Conservation (phyloP, 1,140 invertebrate genomes). For the Bathynomus jamesi region DNA sequence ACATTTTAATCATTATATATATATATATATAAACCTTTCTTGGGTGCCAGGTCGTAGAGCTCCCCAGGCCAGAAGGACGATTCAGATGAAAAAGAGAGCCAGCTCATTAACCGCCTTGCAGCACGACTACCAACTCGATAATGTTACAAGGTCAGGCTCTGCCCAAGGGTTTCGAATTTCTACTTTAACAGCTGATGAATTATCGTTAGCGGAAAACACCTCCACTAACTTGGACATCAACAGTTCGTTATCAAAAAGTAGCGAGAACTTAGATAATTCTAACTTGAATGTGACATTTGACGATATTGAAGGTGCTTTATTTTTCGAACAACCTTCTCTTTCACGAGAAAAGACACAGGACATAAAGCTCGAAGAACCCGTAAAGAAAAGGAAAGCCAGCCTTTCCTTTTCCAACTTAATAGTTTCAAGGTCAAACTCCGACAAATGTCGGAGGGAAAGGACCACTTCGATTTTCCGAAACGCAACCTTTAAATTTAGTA, state of each 20-base stretch:
- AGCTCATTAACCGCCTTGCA: background rate
- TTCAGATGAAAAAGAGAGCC: background rate
- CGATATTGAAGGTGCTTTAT: background rate
- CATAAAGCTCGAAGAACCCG: too few relatives aligned
- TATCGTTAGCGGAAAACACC: background rate
- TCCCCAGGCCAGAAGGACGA: background rate
- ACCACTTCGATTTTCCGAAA: background rate
- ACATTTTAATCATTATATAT: background rate
- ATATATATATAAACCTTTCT: background rate
- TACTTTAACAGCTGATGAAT: background rate
- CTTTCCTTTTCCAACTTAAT: background rate
- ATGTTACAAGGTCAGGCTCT: background rate
- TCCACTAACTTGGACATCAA: background rate
- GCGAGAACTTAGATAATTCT: background rate
- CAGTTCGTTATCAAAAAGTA: too few relatives aligned
- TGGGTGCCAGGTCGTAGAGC: background rate
- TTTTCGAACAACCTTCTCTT: background rate
- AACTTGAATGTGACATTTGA: background rate
- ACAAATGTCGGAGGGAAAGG: background rate
- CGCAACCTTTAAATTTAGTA: background rate
- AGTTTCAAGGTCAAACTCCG: background rate
- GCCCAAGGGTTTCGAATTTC: background rate
- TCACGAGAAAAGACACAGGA: background rate
- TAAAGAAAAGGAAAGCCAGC: background rate
- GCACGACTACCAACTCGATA: background rate